Evolutionary conservation across 2,888 invertebrate genomes (phyloP), one percentile per base, ranked within the genome.

Genomic region (Priocnemis perturbator): DNA sequence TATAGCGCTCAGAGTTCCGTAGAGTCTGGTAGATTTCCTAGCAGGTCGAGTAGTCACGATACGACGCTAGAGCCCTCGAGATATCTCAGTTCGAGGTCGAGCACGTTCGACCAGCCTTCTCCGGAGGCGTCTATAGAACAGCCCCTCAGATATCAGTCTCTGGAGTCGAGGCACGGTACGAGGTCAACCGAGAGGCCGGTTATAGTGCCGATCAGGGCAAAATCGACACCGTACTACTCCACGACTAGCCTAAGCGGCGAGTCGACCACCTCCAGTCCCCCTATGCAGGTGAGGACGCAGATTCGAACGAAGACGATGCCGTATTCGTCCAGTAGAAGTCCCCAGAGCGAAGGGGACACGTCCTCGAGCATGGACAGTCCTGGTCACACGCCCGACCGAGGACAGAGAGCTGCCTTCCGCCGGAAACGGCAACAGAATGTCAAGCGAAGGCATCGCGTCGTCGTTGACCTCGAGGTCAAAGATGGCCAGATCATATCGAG

Each of bases 201-300:
- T 2, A 79, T 91, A 2, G 91, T 91, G 14, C 91, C 91, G 0
- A 82, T 85, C n/a, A 78, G 86, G 44, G 85, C 86, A 0, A 88
- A 87, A 52, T 86, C 88, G 19, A 86, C 87, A 9, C 86, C 88
- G 17, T 88, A 89, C 53, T 88, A 89, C 64, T 89, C 88, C 87
- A 92, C 85, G 88, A 92, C 77, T 90, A 93, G 89, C 91, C 91
- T 81, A 92, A 95, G 86, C 91, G 93, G 83, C 89, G 92, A 79
- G 91, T 92, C 87, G 91, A 94, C 86, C 90, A 89, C 89, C 0
- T 89, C 89, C 0, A 89, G 88, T 74, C 89, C 89, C 0, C 89
- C 89, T 3, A 87, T 88, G 88, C 89, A 85, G 61, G 82, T 83
- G 55, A 82, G 86, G 26, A 84, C 86, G 5, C 89, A 89, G 73